A percentile compares a stretch with the other conserved stretches of the same genome.
Conservation (phyloP, 1,140 invertebrate genomes). For the Philaenus spumarius region DNA sequence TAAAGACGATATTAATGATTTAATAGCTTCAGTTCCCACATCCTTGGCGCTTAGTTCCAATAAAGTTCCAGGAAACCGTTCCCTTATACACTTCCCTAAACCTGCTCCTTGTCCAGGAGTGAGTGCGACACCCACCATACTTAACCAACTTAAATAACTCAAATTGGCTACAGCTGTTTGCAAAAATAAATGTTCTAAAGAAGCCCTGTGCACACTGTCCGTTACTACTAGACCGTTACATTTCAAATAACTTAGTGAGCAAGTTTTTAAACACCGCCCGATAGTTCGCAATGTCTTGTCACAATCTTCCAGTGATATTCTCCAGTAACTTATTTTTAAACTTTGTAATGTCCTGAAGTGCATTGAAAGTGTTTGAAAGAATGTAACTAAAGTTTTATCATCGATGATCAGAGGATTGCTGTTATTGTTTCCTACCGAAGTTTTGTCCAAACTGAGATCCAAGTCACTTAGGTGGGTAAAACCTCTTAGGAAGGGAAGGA, state of each 20-base stretch:
- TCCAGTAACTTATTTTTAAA: slow-evolving; percentile 42
- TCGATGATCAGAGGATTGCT: slow-evolving; percentile 41
- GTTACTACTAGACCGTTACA: slow-evolving; percentile 38
- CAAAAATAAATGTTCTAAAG: slow-evolving; percentile 41
- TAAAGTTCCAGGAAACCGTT: slow-evolving; percentile 38
- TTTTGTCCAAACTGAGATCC: slow-evolving; percentile 43
- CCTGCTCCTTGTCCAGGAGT: slow-evolving; percentile 37
- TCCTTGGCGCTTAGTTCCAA: slow-evolving; percentile 43
- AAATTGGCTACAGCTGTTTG: slow-evolving; percentile 40
- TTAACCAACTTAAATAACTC: slow-evolving; percentile 41
- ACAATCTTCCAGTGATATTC: slow-evolving; percentile 29
- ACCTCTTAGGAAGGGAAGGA: slow-evolving; percentile 44
- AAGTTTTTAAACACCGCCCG: slow-evolving; percentile 39
- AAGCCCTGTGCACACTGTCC: slow-evolving; percentile 34
- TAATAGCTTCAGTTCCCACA: slow-evolving; percentile 39
- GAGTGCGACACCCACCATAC: slow-evolving; percentile 40
- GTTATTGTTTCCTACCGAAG: slow-evolving; percentile 35
- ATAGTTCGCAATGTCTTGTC: slow-evolving; percentile 41
- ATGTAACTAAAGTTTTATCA: slow-evolving; percentile 41
- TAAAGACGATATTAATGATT: slow-evolving; percentile 39
- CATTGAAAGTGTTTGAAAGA: slow-evolving; percentile 39
- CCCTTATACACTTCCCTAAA: slow-evolving; percentile 41
- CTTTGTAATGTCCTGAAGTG: slow-evolving; percentile 40
- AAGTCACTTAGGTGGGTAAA: slow-evolving; percentile 46
- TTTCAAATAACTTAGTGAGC: slow-evolving; percentile 39